These are phyloP conservation scores for Eulemur rufifrons DNA, from an alignment of 2,113 vertebrate species.

Conservation along the genomic window DNA sequence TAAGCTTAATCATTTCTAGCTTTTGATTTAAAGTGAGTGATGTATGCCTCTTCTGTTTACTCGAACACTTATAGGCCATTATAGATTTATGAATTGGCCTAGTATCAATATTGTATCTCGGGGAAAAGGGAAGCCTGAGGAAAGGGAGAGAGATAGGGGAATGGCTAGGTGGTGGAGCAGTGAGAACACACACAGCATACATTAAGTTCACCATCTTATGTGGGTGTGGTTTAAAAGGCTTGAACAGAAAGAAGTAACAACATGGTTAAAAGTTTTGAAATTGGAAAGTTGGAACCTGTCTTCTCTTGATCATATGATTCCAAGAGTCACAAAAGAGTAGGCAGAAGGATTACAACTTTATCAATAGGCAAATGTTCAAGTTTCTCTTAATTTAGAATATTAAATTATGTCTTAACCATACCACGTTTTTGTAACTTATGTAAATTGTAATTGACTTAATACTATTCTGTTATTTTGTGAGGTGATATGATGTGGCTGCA, in stretches of 20 bases:
- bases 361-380: not conserved
- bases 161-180: not conserved
- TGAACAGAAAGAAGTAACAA: slow-evolving; percentile 6
- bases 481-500: slow-evolving; percentile 10
- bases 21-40: not conserved
- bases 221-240: not conserved
- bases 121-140: not conserved
- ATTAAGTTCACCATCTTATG: not conserved
- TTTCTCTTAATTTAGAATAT: slow-evolving; percentile 39
- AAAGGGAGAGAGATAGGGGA: not conserved
- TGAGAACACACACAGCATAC: not conserved
- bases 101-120: not conserved
- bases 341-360: not conserved
- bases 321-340: not conserved
- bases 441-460: slow-evolving; percentile 15
- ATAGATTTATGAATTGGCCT: not conserved
- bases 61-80: not conserved
- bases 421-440: not conserved
- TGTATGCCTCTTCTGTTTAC: not conserved
- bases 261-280: slow-evolving; percentile 32
- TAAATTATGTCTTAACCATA: slow-evolving; percentile 32
- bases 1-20: not conserved
- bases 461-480: slow-evolving; percentile 9
- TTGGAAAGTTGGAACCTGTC: not conserved
- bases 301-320: not conserved